phyloP scores from a whole-genome alignment of 2,113 vertebrate genomes.

The Aphelocoma coerulescens region DNA sequence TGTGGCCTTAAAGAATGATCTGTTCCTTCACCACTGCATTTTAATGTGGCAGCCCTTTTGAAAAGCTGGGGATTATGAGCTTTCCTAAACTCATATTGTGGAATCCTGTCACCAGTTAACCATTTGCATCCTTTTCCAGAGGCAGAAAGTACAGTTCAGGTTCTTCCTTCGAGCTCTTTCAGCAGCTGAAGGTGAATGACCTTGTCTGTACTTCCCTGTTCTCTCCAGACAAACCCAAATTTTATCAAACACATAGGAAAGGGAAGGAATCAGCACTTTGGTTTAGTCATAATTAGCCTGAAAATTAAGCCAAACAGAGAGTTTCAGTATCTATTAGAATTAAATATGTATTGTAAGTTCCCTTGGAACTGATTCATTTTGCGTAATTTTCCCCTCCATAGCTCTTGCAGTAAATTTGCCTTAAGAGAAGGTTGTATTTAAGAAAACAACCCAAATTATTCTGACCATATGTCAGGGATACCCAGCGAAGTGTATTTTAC shows the following conservation, averaged over 20 bases:
- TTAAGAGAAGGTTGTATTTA: not conserved
- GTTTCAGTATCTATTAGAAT: not conserved
- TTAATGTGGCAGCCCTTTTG: not conserved
- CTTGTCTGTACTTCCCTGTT: not conserved
- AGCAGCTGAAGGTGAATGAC: not conserved
- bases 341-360: not conserved
- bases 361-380: not conserved
- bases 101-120: not conserved
- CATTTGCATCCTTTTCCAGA: not conserved
- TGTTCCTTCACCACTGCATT: not conserved
- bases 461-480: constrained; percentile 39
- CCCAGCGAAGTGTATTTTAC: constrained; percentile 5
- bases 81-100: not conserved
- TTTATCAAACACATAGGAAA: not conserved
- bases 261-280: not conserved
- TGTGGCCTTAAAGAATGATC: not conserved
- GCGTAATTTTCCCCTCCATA: not conserved
- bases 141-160: not conserved
- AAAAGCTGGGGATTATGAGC: not conserved
- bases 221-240: not conserved
- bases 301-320: not conserved
- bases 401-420: not conserved
- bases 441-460: constrained; percentile 35
- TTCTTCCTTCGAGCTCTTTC: not conserved
- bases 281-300: not conserved